These are phyloP conservation scores for Eustalomyia histrio DNA, from an alignment of 2,888 invertebrate species.

Conservation along the genomic window DNA sequence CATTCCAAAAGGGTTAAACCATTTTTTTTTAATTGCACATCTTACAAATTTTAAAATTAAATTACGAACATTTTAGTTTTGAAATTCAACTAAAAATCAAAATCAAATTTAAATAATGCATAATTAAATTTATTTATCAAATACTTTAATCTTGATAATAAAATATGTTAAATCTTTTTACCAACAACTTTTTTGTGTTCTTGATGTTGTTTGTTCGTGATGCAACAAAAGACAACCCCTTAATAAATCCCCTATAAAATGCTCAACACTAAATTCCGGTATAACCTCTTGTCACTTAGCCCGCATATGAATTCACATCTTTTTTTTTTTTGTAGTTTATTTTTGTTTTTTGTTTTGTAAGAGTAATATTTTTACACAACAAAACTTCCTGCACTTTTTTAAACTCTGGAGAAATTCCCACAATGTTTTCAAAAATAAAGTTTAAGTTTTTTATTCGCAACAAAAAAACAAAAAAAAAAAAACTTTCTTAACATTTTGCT, in stretches of 20 bases:
- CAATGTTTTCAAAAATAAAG: slow-evolving; percentile 37
- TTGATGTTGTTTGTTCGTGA: not conserved
- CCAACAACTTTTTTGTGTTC: slow-evolving; percentile 7
- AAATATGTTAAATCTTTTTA: slow-evolving; percentile 19
- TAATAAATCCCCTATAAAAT: slow-evolving; percentile 11
- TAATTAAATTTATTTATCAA: not conserved
- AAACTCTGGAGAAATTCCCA: slow-evolving; percentile 47
- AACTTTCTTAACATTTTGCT: slow-evolving; percentile 47
- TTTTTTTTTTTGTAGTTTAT: not conserved
- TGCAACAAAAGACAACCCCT: slow-evolving; percentile 32
- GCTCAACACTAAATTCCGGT: slow-evolving; percentile 27
- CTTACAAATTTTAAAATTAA: no score
- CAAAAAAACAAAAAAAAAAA: slow-evolving; percentile 35
- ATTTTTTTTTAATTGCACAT: no score
- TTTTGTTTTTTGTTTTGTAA: not conserved
- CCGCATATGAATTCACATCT: slow-evolving; percentile 43
- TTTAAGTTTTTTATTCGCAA: slow-evolving; percentile 24
- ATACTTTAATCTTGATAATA: not conserved
- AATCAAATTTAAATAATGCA: not conserved
- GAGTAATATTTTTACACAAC: slow-evolving; percentile 5
- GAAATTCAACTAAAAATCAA: no score
- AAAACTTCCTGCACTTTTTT: slow-evolving; percentile 41
- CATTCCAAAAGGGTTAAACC: no score
- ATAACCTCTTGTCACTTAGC: slow-evolving; percentile 38
- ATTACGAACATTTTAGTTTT: no score